Evolutionary conservation across 2,113 vertebrate species (phyloP).

Genomic region (Mobula birostris): DNA sequence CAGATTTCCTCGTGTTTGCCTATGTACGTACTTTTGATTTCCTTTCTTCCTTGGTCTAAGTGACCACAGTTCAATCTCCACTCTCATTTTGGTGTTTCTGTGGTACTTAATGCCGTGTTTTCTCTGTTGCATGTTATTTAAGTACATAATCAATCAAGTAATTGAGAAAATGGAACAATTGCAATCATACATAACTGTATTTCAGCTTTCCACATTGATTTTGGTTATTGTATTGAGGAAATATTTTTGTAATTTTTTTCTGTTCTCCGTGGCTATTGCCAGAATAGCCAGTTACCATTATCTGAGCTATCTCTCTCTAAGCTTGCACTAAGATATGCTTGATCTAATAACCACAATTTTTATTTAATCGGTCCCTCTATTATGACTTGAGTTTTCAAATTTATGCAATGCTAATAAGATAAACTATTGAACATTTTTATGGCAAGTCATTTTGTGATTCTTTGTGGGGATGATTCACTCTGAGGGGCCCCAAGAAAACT

Average conservation of each 20-base stretch:
- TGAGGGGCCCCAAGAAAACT: too few species aligned
- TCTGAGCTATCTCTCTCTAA: neutral
- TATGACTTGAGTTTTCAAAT: too few species aligned
- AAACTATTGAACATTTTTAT: neutral
- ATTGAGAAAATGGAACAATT: neutral
- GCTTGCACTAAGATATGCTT: too few species aligned
- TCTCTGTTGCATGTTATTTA: neutral
- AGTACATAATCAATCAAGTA: neutral
- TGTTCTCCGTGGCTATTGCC: neutral
- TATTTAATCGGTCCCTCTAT: too few species aligned
- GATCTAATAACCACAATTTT: too few species aligned
- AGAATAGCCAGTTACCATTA: neutral
- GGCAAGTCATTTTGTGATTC: neutral
- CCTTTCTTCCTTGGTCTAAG: neutral
- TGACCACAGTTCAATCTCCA: neutral
- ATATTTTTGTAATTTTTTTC: neutral
- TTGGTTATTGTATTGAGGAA: neutral
- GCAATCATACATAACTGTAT: neutral
- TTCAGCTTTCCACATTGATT: neutral
- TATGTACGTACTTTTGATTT: too few species aligned
- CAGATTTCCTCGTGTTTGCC: too few species aligned
- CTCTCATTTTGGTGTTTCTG: neutral
- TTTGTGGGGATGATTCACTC: neutral
- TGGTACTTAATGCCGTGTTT: neutral
- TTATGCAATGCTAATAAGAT: too few species aligned